Base-by-base conservation (phyloP, 2,888 invertebrate species). In the Dryocosmus kuriphilus region DNA sequence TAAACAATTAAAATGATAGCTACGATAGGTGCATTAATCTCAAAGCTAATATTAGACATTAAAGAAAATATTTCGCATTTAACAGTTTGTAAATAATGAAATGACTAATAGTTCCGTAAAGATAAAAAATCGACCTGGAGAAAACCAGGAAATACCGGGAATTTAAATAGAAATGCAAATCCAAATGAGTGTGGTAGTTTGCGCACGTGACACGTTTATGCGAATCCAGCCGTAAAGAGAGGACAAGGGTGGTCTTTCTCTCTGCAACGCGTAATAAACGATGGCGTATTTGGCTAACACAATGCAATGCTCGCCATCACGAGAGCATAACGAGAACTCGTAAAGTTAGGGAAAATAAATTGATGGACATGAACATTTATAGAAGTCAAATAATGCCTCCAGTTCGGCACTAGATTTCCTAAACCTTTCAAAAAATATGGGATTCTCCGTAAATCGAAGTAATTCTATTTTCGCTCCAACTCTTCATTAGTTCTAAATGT, bases 211-310 rank as follows among this genome's bases (percentile, higher is more conserved):
- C 32, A 63, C 35, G 38, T 63, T 63, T 35, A 38, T 63, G 35
- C 22, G 63, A 38, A 63, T 63, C 38, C 38, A 63, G 63, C 63
- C 14, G 38, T 63, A 63, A 63, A 63, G 63, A 46, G 19, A 46
- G 73, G 41, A 46, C 32, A 22, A 71, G 73, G 46, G 73, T 73
- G 73, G 51, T 4, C 73, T 46, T 51, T 51, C 67, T 32, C 32
- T 63, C 1, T 63, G 38, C 63, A 35, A 63, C 35, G 22, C 14
- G 27, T 38, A 63, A 63, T 63, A 63, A 63, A 63, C n/a, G 63
- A 63, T 63, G 63, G 63, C 38, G 63, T 63, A 63, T 63, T 63
- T 63, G 62, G 62, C 14, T 62, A 63, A 63, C 38, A 63, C 63
- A 38, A 63, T 35, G 38, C 63, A 5, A 35, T 63, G 63, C 38